Base-by-base conservation (phyloP, 2,888 invertebrate genomes). In the Rhorus exstirpatorius region DNA sequence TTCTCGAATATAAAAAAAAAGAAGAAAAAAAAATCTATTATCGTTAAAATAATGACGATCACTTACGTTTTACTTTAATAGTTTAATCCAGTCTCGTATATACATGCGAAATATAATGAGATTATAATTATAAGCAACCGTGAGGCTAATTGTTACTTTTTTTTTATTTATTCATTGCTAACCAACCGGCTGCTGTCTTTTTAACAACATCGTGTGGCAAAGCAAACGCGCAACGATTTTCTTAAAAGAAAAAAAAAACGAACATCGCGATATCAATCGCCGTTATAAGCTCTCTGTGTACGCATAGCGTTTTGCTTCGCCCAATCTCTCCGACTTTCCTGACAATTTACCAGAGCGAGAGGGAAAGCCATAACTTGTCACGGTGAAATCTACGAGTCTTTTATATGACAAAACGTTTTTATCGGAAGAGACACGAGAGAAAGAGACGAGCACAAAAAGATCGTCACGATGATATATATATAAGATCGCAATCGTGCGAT, bases 291-390 rank as follows among this genome's bases (percentile, higher is more conserved):
- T n/a, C n/a, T n/a, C n/a, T n/a, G n/a, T n/a, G n/a, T n/a, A n/a
- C n/a, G 35, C 55, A 61, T 67, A 67, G 65, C 17, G 21, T 70
- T 81, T 53, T 44, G 31, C 31, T 55, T 19, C 60, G n/a, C 35
- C 6, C 79, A 83, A 86, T 87, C 85, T 87, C 79, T 85, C 79
- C 84, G 49, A 79, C 81, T 84, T 78, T 81, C 78, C 21, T 81
- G 78, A 49, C 83, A 83, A 86, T 88, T 87, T 80, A 67, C 83
- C 63, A 76, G 65, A 74, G 79, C 84, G 87, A 88, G 87, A 88
- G 87, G 88, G 87, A 88, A 87, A 88, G 74, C 53, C 84, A n/a
- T n/a, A 71, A 77, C 75, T 75, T 84, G 85, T 84, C 84, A 83
- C 83, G 88, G 87, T 88, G 87, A 86, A 88, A 84, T 86, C 76